phyloP scores from a whole-genome alignment of 2,797 vertebrate species.

The Heliangelus exortis region DNA sequence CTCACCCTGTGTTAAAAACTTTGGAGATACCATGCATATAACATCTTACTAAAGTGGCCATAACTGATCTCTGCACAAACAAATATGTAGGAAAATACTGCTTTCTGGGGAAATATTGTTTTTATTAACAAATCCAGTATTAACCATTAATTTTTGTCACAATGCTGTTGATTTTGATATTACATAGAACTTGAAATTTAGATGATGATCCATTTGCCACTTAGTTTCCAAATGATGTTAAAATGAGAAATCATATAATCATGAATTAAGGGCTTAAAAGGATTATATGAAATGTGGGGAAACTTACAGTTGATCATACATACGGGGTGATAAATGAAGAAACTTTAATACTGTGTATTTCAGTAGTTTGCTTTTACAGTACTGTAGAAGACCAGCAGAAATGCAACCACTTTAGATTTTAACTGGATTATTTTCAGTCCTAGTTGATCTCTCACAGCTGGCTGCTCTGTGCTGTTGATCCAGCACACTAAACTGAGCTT shows the following conservation, averaged over 20 bases:
- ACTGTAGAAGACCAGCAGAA: neutral
- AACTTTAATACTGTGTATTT: neutral
- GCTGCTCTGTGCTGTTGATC: neutral
- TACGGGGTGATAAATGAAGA: neutral
- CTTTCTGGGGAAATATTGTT: neutral
- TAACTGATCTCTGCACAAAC: neutral
- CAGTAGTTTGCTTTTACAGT: neutral
- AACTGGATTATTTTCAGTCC: neutral
- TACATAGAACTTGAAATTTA: neutral
- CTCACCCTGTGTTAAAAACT: neutral
- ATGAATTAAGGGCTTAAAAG: neutral
- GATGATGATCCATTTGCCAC: neutral
- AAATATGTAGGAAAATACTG: neutral
- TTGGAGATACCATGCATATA: neutral
- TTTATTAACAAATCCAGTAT: neutral
- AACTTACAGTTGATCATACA: accelerated
- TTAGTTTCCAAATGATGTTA: neutral
- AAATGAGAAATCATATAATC: neutral
- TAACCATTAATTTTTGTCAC: neutral
- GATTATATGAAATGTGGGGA: neutral
- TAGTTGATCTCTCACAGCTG: neutral
- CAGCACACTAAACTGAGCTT: neutral
- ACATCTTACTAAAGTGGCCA: neutral
- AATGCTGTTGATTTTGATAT: neutral
- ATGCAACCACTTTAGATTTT: neutral